Percentiles rank a stretch among this genome's conserved stretches.
Evolutionary conservation across 2,113 vertebrate species (phyloP).

Genomic region (Sturnira hondurensis): DNA sequence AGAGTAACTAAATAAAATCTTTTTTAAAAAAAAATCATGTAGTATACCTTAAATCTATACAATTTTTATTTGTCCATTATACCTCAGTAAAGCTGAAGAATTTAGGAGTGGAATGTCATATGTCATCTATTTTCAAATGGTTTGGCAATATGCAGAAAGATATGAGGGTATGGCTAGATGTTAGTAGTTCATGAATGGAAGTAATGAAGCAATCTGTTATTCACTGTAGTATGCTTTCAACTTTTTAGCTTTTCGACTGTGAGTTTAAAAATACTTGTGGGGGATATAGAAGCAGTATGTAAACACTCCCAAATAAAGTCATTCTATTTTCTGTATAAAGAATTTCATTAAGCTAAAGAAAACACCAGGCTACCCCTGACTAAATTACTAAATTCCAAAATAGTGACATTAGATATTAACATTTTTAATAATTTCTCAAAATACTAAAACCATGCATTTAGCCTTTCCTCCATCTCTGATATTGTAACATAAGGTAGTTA

Average conservation of each 20-base stretch:
- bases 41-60: neutral
- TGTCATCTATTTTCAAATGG: neutral
- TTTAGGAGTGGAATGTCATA: neutral
- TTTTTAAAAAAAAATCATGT: too few species aligned
- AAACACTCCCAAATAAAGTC: neutral
- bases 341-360: neutral
- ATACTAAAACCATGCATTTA: neutral
- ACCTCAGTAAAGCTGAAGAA: neutral
- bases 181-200: neutral
- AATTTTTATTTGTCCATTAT: neutral
- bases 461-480: neutral
- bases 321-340: neutral
- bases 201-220: neutral
- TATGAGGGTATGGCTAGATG: neutral
- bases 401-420: neutral
- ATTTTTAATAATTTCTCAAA: neutral
- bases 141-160: neutral
- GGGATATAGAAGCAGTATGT: neutral
- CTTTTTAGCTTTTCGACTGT: neutral
- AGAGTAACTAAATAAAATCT: too few species aligned
- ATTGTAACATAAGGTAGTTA: neutral
- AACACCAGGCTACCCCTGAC: neutral
- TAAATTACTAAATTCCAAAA: neutral
- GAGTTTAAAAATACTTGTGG: neutral
- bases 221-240: neutral